These are phyloP conservation scores for Scortum barcoo DNA, from an alignment of 2,113 vertebrate species.

Conservation along the genomic window DNA sequence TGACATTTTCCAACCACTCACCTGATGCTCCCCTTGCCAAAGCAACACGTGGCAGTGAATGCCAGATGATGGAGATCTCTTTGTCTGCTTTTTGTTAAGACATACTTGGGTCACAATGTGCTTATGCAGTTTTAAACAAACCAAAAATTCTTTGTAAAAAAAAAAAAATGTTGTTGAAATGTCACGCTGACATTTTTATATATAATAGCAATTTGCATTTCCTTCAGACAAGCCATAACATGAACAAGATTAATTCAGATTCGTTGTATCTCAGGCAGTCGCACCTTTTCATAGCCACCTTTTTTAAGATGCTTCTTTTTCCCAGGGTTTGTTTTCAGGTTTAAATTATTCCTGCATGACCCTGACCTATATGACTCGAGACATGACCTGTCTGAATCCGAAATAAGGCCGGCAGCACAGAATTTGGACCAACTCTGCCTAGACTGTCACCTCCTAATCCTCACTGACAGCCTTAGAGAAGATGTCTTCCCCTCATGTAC, in stretches of 20 bases:
- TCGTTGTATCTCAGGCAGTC: background rate
- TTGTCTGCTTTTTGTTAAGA: constrained; percentile 31
- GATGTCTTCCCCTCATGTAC: constrained; percentile 24
- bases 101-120: constrained; percentile 4
- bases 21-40: constrained; percentile 56
- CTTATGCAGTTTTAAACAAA: background rate
- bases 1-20: constrained; percentile 59
- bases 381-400: constrained; percentile 13
- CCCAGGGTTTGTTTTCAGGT: background rate
- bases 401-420: constrained; percentile 7
- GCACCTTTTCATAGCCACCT: background rate
- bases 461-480: constrained; percentile 33
- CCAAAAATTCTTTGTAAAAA: background rate
- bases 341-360: background rate
- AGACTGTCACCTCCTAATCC: constrained; percentile 36
- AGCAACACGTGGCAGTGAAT: constrained; percentile 62
- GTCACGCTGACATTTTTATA: background rate
- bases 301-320: background rate
- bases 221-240: background rate
- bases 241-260: background rate
- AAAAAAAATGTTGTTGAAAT: background rate
- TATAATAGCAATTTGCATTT: background rate
- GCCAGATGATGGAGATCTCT: constrained; percentile 12
- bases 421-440: constrained; percentile 13
- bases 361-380: background rate